Evolutionary conservation across 2,888 invertebrate genomes (phyloP).

Genomic region (Ferrisia virgata): DNA sequence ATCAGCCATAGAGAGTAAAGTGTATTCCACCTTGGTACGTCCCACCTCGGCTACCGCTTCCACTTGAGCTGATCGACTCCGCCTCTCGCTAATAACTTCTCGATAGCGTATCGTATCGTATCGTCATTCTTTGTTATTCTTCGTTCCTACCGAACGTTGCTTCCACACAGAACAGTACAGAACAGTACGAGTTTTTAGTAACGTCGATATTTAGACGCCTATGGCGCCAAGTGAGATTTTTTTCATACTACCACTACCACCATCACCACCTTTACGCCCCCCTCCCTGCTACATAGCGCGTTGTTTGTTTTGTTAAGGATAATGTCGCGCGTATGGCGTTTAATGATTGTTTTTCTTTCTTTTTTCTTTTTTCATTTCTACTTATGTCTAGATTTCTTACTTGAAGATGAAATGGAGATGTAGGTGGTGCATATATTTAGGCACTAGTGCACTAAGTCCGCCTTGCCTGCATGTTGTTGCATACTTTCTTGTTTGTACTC

Average conservation of each 20-base stretch:
- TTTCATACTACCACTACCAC: no score
- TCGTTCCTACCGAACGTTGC: background rate
- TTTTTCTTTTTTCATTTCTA: background rate
- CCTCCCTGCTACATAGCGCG: no score
- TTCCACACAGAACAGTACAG: no score
- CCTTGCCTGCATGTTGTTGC: no score
- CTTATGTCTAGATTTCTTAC: background rate
- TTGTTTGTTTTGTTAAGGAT: background rate
- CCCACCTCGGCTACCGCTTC: slow-evolving; percentile 41
- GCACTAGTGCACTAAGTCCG: no score
- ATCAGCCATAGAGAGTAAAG: slow-evolving; percentile 46
- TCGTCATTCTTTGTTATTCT: slow-evolving; percentile 40
- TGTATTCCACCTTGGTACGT: slow-evolving; percentile 43
- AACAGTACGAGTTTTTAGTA: background rate
- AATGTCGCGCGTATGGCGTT: background rate
- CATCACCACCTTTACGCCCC: no score
- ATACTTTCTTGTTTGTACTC: no score
- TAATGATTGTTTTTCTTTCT: background rate
- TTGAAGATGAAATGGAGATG: background rate
- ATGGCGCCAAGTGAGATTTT: slow-evolving; percentile 25
- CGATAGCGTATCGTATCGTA: slow-evolving; percentile 35
- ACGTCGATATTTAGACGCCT: slow-evolving; percentile 25
- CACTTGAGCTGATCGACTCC: slow-evolving; percentile 41
- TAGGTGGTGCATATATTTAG: no score
- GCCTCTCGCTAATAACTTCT: slow-evolving; percentile 45